Conservation (phyloP, 2,797 vertebrate species). For the Melanotaenia parkinsoni region DNA sequence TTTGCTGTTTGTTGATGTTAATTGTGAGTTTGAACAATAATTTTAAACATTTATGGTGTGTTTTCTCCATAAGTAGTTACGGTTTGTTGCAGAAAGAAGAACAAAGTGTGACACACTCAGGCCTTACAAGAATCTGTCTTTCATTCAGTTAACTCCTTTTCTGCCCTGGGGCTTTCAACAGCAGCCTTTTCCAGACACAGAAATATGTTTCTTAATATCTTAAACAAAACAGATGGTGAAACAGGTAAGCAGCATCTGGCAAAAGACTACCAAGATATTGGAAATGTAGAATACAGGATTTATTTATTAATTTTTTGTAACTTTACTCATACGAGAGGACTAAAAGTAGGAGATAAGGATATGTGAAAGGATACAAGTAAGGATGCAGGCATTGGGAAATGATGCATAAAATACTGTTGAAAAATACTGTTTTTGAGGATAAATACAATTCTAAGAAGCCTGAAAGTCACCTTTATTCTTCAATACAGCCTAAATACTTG, state of each 20-base stretch:
- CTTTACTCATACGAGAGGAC: too few species aligned
- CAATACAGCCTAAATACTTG: background rate
- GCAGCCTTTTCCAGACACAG: background rate
- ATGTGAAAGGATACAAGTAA: too few species aligned
- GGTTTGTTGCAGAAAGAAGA: background rate
- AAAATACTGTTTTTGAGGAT: background rate
- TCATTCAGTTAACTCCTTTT: background rate
- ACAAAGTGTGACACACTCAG: background rate
- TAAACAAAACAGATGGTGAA: background rate
- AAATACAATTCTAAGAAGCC: background rate
- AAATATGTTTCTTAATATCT: background rate
- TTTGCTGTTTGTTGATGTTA: background rate
- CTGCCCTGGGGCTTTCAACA: background rate
- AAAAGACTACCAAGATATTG: background rate
- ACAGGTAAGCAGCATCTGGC: background rate
- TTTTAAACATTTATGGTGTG: background rate
- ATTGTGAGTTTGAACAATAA: background rate
- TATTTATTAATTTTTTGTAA: background rate
- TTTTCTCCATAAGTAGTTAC: background rate
- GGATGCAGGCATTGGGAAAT: too few species aligned
- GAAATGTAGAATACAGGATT: background rate
- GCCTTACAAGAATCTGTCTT: background rate
- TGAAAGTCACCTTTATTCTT: background rate
- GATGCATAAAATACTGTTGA: background rate
- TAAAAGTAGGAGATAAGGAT: too few species aligned